Evolutionary conservation across 2,113 vertebrate species (phyloP).

Genomic region (Embiotoca jacksoni): DNA sequence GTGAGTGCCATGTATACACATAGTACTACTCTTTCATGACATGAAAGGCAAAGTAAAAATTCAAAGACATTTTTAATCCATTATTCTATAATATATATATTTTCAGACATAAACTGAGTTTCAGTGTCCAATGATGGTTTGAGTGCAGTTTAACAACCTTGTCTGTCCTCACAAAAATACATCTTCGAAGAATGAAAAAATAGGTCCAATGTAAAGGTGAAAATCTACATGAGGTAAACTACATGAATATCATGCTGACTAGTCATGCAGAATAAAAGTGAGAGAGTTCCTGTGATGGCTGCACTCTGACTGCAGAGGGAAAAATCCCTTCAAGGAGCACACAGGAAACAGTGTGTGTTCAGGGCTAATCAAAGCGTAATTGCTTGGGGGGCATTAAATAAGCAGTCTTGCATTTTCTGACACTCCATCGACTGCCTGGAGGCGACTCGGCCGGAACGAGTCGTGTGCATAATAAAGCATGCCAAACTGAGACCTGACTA

Average conservation of each 20-base stretch:
- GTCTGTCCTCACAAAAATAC: too few relatives aligned
- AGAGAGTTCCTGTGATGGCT: background rate
- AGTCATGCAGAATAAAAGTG: background rate
- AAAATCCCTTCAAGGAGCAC: constrained; percentile 9
- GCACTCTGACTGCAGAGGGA: background rate
- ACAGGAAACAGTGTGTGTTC: constrained; percentile 22
- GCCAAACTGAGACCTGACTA: constrained; percentile 48
- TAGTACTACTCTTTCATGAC: background rate
- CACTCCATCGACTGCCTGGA: constrained; percentile 36
- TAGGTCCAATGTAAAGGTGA: background rate
- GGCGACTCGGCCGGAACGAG: constrained; percentile 27
- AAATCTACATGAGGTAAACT: background rate
- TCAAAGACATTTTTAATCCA: too few relatives aligned
- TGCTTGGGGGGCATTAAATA: constrained; percentile 40
- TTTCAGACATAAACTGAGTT: too few relatives aligned
- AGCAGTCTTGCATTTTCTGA: constrained; percentile 50
- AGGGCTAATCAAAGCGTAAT: constrained; percentile 34
- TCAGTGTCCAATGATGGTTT: too few relatives aligned
- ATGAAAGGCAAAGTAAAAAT: background rate
- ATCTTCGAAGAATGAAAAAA: too few relatives aligned
- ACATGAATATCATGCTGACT: background rate
- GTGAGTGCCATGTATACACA: background rate
- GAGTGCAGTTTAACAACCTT: too few relatives aligned
- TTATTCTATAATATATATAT: too few relatives aligned
- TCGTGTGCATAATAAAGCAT: constrained; percentile 41